Conservation (phyloP, 2,113 vertebrate genomes). For the Limanda limanda region DNA sequence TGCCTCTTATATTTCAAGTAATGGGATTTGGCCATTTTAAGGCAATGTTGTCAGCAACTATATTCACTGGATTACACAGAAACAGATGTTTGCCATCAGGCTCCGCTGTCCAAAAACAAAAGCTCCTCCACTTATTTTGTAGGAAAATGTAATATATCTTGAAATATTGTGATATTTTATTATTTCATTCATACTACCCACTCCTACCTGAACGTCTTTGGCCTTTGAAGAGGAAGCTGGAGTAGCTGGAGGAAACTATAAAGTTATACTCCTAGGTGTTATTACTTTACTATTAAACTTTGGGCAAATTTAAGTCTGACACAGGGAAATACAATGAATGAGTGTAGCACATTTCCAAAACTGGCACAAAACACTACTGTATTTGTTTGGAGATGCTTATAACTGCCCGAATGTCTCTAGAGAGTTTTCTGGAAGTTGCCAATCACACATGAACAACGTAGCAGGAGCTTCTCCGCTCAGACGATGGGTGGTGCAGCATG, state of each 20-base stretch:
- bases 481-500: too few relatives aligned
- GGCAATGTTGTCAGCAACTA: background rate
- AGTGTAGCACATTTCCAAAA: background rate
- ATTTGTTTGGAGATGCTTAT: background rate
- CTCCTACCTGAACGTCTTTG: background rate
- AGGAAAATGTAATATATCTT: background rate
- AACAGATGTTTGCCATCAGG: background rate
- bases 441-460: too few relatives aligned
- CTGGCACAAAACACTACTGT: background rate
- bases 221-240: background rate
- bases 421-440: too few relatives aligned
- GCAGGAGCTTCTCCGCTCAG: too few relatives aligned
- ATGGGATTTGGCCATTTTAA: conserved; percentile 1
- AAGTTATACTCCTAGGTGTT: background rate
- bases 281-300: background rate
- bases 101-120: background rate
- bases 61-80: background rate
- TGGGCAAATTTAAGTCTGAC: background rate
- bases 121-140: background rate
- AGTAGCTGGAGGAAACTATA: background rate
- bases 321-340: background rate
- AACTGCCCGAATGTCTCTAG: too few relatives aligned
- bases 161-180: background rate
- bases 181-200: background rate
- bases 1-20: conserved; percentile 7